These are phyloP conservation scores for Mystacornis crossleyi DNA, from an alignment of 2,113 vertebrate genomes.

Conservation along the genomic window DNA sequence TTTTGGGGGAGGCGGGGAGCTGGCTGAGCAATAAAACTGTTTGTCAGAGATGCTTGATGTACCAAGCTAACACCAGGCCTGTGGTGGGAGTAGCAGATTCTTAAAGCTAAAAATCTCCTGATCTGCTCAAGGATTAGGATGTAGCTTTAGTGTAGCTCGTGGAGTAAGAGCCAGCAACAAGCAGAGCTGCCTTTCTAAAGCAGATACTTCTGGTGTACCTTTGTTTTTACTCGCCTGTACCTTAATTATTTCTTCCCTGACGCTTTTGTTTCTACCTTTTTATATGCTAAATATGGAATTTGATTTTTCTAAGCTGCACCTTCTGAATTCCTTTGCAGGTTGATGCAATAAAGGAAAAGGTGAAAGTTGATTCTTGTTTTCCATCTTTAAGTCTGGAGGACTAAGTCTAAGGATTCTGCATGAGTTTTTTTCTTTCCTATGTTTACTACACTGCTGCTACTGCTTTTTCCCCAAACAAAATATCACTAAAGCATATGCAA, in stretches of 20 bases:
- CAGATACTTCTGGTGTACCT: slow-evolving; percentile 73
- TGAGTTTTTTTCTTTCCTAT: slow-evolving; percentile 88
- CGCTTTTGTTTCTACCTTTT: slow-evolving; percentile 84
- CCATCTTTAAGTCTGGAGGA: slow-evolving; percentile 96
- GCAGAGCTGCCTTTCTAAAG: slow-evolving; percentile 57
- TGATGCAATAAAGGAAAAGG: slow-evolving; percentile 95
- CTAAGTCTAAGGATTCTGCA: slow-evolving; percentile 94
- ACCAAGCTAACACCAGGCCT: not conserved
- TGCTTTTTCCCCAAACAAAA: slow-evolving; percentile 84
- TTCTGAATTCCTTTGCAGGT: slow-evolving; percentile 99
- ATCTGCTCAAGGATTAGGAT: not conserved
- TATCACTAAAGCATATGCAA: slow-evolving; percentile 86
- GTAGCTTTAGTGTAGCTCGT: not conserved
- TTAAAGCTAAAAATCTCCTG: not conserved
- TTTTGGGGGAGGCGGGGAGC: slow-evolving; percentile 37
- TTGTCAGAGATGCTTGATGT: not conserved
- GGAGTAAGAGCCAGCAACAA: not conserved
- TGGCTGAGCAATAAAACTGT: not conserved
- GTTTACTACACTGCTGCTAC: slow-evolving; percentile 88
- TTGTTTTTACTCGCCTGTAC: slow-evolving; percentile 71
- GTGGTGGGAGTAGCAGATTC: not conserved
- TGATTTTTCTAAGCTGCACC: slow-evolving; percentile 88
- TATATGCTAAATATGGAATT: slow-evolving; percentile 82
- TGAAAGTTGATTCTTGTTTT: slow-evolving; percentile 97
- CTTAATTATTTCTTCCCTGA: slow-evolving; percentile 77